phyloP scores from a whole-genome alignment of 53 echinoderm and acorn worm genomes.

The Stichopus horrens region DNA sequence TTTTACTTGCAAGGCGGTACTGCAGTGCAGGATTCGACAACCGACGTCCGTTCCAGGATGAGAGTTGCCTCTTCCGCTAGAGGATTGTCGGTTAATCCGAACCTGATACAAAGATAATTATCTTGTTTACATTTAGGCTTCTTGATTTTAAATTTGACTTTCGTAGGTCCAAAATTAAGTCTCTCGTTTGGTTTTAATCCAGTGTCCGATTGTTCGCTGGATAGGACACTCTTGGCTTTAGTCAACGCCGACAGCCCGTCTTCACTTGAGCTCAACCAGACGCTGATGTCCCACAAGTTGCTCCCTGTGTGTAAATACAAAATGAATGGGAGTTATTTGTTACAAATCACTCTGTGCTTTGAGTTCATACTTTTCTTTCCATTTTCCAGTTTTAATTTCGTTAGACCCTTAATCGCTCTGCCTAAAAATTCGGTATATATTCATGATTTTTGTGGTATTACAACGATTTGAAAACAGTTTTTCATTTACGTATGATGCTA shows the following conservation, averaged over 20 bases:
- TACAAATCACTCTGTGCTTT: no score
- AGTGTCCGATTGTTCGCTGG: not conserved
- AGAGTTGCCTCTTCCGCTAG: not conserved
- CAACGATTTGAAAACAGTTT: no score
- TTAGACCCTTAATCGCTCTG: no score
- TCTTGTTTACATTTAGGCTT: conserved; percentile 17
- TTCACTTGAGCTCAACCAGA: not conserved
- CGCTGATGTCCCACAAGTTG: conserved; percentile 9
- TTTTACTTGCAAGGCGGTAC: not conserved
- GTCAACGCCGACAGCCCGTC: not conserved
- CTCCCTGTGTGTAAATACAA: conserved; percentile 1
- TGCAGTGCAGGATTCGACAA: not conserved
- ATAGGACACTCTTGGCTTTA: not conserved
- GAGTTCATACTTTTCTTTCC: no score
- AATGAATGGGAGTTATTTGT: not conserved
- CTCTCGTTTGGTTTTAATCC: not conserved
- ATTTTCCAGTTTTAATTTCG: no score
- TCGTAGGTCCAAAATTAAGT: not conserved
- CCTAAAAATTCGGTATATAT: no score
- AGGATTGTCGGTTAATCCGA: conserved; percentile 3
- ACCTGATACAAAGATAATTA: conserved; percentile 12
- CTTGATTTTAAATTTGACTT: conserved; percentile 24
- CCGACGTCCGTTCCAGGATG: not conserved
- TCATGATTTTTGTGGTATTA: no score
- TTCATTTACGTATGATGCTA: no score